Evolutionary conservation across 2,113 vertebrate species (phyloP), one percentile per base, ranked within the genome.

Genomic region (Oreotragus oreotragus): DNA sequence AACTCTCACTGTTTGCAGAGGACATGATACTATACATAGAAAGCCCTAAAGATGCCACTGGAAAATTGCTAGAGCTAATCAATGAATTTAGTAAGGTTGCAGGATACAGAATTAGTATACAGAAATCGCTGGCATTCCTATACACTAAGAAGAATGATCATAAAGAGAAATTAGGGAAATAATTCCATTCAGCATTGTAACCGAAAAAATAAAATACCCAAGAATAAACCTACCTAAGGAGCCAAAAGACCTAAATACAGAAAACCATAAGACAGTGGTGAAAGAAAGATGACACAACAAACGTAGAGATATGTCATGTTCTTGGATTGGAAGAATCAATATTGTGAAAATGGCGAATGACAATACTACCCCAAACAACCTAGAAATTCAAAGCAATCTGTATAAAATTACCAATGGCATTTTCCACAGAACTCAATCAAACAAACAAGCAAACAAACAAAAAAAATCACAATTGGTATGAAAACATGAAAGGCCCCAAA

Each of bases 61-160:
- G 70, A 43, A 14, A 25, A 43, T 14, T 25, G 14, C 66, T 25
- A 25, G 66, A 73, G 36, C 36, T 25, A 73, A 73, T 73, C 21
- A 43, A 25, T 73, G 66, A 73, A 39, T 73, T 73, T 73, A 73
- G 66, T 73, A 25, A 73, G 36, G 36, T n/a, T 73, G 21, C 36
- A 73, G 36, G 66, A 39, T 73, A 73, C 11, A 73, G 21, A 73
- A 73, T 73, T 25, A 73, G 39, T 73, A 73, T 25, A 39, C 66
- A 13, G 36, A 73, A 73, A 73, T 39, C 66, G 21, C 36, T 73
- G 11, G 11, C 36, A 73, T 73, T 43, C 66, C 36, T 73, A 39
- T 73, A 39, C 66, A 23, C 11, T 73, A 13, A 39, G 36, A 39
- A 73, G 21, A 39, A 13, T 0, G 0, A 13, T 39, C n/a, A 70